phyloP scores from a whole-genome alignment of 2,113 vertebrate genomes.

The Phyllopteryx taeniolatus region DNA sequence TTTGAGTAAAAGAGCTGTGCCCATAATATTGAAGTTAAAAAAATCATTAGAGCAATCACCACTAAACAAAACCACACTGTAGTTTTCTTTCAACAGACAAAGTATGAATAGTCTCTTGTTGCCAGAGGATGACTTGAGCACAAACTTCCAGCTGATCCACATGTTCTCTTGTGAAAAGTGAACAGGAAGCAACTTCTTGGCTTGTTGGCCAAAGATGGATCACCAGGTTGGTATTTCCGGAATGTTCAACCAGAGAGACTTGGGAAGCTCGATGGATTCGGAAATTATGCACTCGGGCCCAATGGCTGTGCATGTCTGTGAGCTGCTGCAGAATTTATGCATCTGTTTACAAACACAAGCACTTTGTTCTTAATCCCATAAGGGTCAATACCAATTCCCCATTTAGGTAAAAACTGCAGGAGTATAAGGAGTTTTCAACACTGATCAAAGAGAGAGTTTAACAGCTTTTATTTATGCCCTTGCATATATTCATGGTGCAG shows the following conservation, averaged over 20 bases:
- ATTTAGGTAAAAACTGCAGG: slow-evolving; percentile 57
- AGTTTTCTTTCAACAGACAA: background rate
- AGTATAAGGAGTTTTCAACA: slow-evolving; percentile 51
- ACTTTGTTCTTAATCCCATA: slow-evolving; percentile 60
- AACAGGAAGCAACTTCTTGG: slow-evolving; percentile 45
- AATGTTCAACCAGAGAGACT: slow-evolving; percentile 61
- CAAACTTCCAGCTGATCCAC: slow-evolving; percentile 28
- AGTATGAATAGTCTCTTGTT: slow-evolving; percentile 7
- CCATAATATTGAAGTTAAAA: background rate
- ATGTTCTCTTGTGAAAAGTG: slow-evolving; percentile 21
- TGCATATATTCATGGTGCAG: slow-evolving; percentile 28
- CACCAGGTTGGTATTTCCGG: slow-evolving; percentile 59
- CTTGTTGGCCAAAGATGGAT: slow-evolving; percentile 42
- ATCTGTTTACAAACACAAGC: slow-evolving; percentile 63
- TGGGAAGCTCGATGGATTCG: slow-evolving; percentile 46
- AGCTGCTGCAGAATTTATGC: slow-evolving; percentile 53
- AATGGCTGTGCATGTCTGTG: slow-evolving; percentile 37
- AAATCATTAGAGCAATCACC: background rate
- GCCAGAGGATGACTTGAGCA: slow-evolving; percentile 26
- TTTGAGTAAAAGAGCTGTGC: background rate
- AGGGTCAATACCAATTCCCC: slow-evolving; percentile 55
- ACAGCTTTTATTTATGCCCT: slow-evolving; percentile 39
- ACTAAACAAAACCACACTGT: background rate
- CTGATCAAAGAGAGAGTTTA: slow-evolving; percentile 50
- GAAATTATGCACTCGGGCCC: slow-evolving; percentile 48